Evolutionary conservation across 2,797 vertebrate genomes (phyloP).

Genomic region (Eulemur rubriventer): DNA sequence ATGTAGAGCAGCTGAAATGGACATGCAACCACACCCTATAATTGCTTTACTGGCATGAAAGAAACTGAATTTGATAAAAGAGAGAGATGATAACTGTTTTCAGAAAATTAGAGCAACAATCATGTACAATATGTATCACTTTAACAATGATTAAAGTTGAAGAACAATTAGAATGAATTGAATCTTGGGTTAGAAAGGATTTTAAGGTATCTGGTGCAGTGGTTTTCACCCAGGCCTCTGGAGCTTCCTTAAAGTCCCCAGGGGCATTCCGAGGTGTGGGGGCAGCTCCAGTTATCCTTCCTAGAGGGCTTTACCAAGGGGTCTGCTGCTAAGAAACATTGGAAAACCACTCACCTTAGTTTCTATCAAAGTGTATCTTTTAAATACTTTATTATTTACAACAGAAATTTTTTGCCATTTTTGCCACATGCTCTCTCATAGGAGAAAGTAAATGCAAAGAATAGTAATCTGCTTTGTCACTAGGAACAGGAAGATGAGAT

Average conservation of each 20-base stretch:
- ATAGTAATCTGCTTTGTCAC: neutral
- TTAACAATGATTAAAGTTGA: neutral
- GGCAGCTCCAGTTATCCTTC: neutral
- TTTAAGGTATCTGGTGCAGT: neutral
- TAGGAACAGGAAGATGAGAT: constrained; percentile 7
- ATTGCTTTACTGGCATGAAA: neutral
- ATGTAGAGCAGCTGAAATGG: constrained; percentile 6
- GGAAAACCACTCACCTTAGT: neutral
- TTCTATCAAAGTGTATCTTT: neutral
- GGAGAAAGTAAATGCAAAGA: neutral
- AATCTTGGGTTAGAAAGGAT: neutral
- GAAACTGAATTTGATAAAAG: neutral
- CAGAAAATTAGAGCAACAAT: neutral
- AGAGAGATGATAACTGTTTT: neutral
- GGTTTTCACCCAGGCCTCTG: neutral
- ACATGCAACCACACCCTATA: neutral
- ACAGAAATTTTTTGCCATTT: neutral
- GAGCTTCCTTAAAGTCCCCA: neutral
- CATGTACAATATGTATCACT: neutral
- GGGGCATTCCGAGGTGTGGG: neutral
- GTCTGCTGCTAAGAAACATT: neutral
- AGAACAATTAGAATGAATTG: constrained; percentile 45
- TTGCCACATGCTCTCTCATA: neutral
- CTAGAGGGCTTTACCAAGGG: neutral
- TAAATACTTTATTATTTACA: neutral